A percentile compares a stretch with the other conserved stretches of the same genome.
Conservation (phyloP, 2,113 vertebrate genomes). For the Phaethon lepturus region DNA sequence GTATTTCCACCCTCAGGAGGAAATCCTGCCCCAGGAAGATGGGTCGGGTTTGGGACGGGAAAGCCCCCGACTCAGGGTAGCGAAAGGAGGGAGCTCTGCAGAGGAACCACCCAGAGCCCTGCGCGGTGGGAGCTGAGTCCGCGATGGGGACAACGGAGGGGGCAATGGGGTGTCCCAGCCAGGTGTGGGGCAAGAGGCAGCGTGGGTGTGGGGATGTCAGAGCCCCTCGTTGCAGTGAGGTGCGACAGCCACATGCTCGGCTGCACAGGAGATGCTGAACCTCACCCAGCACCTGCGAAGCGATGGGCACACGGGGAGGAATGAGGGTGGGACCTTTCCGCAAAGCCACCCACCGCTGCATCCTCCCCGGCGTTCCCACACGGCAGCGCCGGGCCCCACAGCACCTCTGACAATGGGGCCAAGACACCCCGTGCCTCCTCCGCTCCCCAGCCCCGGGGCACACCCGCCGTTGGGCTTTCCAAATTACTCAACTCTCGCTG, state of each 20-base stretch:
- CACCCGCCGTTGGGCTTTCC: accelerated
- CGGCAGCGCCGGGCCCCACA: background rate
- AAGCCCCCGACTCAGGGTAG: accelerated
- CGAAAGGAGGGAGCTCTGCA: background rate
- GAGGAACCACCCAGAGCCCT: background rate
- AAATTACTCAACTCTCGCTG: background rate
- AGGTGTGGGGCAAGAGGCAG: background rate
- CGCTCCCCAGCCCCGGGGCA: background rate
- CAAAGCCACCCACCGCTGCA: background rate
- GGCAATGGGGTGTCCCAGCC: background rate
- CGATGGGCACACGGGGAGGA: accelerated
- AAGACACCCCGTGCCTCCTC: background rate
- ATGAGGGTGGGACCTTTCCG: background rate
- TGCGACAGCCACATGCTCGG: background rate
- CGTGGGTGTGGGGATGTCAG: background rate
- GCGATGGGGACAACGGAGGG: accelerated
- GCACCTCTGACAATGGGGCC: background rate
- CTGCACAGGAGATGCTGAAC: background rate
- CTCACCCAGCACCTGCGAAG: background rate
- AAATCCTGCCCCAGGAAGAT: conserved; percentile 29
- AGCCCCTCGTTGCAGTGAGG: background rate
- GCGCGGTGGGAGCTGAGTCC: accelerated
- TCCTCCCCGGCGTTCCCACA: background rate
- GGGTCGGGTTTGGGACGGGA: background rate
- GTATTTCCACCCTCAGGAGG: conserved; percentile 21